Percentiles rank a stretch among this genome's conserved stretches.
These are phyloP conservation scores for Luscinia luscinia DNA, from an alignment of 2,797 vertebrate genomes.

Conservation along the genomic window DNA sequence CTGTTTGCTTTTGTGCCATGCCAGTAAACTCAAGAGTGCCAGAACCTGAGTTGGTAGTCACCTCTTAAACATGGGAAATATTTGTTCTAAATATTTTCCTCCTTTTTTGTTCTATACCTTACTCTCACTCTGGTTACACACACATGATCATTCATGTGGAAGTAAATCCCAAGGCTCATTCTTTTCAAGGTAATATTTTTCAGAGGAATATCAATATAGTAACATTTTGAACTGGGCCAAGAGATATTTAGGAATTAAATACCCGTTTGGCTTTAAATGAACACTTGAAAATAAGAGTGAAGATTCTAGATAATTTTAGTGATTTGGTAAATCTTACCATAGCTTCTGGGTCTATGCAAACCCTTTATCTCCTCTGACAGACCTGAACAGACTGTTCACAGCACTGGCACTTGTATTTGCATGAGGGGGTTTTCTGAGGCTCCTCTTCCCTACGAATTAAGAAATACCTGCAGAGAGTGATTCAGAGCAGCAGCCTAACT, in stretches of 20 bases:
- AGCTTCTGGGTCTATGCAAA: not conserved
- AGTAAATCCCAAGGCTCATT: not conserved
- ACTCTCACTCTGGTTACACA: not conserved
- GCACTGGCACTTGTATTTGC: not conserved
- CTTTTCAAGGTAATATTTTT: not conserved
- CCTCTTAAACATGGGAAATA: not conserved
- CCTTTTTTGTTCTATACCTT: not conserved
- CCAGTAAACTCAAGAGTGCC: not conserved
- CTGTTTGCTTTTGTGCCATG: not conserved
- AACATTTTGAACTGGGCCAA: not conserved
- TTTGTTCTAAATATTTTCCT: not conserved
- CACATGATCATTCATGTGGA: not conserved
- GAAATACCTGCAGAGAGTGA: conserved; percentile 1
- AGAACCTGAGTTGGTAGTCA: not conserved
- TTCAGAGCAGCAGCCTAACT: not conserved
- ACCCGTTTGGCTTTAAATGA: not conserved
- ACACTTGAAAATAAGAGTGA: not conserved
- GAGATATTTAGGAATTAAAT: not conserved
- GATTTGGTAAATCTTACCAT: not conserved
- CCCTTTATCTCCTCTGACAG: not conserved
- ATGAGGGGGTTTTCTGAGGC: not conserved
- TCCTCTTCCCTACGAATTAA: not conserved
- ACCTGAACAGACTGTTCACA: not conserved
- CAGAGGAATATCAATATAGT: not conserved
- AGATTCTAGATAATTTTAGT: not conserved